Conservation (phyloP, 1,140 invertebrate species). For the Lamellibrachia luymesi region DNA sequence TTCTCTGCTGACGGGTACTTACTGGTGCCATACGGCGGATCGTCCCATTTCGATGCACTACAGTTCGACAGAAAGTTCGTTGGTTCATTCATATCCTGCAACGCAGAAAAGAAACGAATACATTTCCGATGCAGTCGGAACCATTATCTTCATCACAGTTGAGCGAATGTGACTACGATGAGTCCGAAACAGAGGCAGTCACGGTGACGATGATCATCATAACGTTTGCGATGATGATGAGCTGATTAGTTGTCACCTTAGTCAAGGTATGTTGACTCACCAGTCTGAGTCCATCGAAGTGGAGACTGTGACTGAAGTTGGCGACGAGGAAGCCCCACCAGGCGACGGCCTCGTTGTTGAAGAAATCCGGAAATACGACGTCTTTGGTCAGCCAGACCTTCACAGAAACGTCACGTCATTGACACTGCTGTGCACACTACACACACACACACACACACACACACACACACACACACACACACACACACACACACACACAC, state of each 20-base stretch:
- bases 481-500: too few species aligned
- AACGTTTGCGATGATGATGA: background rate
- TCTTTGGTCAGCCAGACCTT: slow-evolving; percentile 37
- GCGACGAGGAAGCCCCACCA: slow-evolving; percentile 37
- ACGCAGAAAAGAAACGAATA: background rate
- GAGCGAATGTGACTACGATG: background rate
- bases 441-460: background rate
- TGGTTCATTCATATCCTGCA: slow-evolving; percentile 49
- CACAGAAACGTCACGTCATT: background rate
- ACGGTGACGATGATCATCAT: background rate
- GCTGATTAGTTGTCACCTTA: background rate
- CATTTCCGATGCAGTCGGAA: background rate
- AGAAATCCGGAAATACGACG: slow-evolving; percentile 48
- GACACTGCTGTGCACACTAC: background rate
- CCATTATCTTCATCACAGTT: too few species aligned
- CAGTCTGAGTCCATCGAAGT: background rate
- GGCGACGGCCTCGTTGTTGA: slow-evolving; percentile 37
- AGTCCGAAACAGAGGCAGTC: too few species aligned
- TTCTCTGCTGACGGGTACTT: slow-evolving; percentile 24
- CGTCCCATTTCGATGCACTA: slow-evolving; percentile 35
- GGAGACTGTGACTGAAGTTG: background rate
- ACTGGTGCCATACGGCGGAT: slow-evolving; percentile 47
- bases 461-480: background rate
- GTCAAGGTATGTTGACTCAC: background rate
- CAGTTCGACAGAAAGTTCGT: slow-evolving; percentile 54